phyloP scores from a whole-genome alignment of 2,888 invertebrate genomes.

The Cryptus viduatorius region DNA sequence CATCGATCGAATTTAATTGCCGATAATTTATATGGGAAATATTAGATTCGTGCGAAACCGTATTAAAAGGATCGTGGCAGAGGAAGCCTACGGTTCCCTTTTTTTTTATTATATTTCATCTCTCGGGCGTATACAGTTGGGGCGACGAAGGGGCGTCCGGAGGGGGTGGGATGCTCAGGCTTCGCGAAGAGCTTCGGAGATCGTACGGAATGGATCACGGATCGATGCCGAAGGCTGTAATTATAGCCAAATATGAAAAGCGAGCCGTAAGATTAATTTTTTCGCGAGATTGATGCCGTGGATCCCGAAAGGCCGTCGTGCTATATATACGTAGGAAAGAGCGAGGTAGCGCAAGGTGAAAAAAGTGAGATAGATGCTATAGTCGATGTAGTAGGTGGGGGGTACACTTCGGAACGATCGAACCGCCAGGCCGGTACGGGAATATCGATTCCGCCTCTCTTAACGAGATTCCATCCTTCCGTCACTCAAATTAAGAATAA shows the following conservation, averaged over 20 bases:
- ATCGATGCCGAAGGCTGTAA: constrained; percentile 82
- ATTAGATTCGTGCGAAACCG: constrained; percentile 85
- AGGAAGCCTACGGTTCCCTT: constrained; percentile 8
- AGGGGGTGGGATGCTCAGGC: constrained; percentile 50
- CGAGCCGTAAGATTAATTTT: constrained; percentile 84
- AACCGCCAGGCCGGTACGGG: constrained; percentile 70
- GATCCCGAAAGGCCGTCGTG: constrained; percentile 78
- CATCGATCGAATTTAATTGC: constrained; percentile 83
- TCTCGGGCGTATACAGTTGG: constrained; percentile 29
- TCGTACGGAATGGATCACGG: constrained; percentile 76
- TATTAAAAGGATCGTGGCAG: constrained; percentile 78
- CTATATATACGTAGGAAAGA: constrained; percentile 67
- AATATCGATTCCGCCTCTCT: constrained; percentile 83
- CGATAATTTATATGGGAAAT: constrained; percentile 85
- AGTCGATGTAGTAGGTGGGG: constrained; percentile 49
- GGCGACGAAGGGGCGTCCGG: constrained; percentile 63
- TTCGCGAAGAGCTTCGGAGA: constrained; percentile 48
- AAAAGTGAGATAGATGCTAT: constrained; percentile 39
- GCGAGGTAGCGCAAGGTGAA: constrained; percentile 50
- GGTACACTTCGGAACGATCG: constrained; percentile 65
- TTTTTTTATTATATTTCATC: constrained; percentile 26
- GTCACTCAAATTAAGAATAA: constrained; percentile 84
- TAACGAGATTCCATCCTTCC: constrained; percentile 84
- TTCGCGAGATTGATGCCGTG: constrained; percentile 84
- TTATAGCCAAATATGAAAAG: constrained; percentile 85